A percentile compares a stretch with the other conserved stretches of the same genome.
Evolutionary conservation across 2,888 invertebrate genomes (phyloP).

Genomic region (Poecilus cupreus): DNA sequence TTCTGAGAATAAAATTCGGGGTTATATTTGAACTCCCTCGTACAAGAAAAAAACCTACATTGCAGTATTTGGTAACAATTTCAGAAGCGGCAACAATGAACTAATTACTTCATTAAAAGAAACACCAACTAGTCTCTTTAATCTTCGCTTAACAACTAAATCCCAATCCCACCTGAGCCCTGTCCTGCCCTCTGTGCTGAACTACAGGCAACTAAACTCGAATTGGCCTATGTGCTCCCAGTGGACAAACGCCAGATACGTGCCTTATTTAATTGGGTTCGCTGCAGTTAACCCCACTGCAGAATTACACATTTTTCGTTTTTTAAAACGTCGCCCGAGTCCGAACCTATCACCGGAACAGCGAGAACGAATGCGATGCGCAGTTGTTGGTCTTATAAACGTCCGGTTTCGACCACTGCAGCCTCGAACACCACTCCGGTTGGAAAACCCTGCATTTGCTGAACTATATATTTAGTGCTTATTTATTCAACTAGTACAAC

Average conservation of each 20-base stretch:
- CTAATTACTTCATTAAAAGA: conserved; percentile 16
- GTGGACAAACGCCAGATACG: conserved; percentile 36
- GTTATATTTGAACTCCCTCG: no score
- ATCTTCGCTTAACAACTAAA: conserved; percentile 18
- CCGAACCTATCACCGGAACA: conserved; percentile 2
- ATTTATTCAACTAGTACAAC: no score
- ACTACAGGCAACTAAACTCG: conserved; percentile 33
- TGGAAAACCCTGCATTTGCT: no score
- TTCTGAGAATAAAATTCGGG: no score
- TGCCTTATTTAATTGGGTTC: conserved; percentile 32
- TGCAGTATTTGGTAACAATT: no score
- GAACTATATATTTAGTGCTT: no score
- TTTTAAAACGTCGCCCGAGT: not conserved
- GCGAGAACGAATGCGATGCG: conserved; percentile 1
- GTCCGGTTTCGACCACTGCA: no score
- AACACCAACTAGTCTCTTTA: conserved; percentile 6
- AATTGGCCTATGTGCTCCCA: conserved; percentile 25
- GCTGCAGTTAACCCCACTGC: conserved; percentile 28
- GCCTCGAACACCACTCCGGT: no score
- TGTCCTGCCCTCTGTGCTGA: not conserved
- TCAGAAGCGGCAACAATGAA: not conserved
- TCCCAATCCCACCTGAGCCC: conserved; percentile 21
- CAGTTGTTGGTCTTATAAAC: not conserved
- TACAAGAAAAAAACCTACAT: no score
- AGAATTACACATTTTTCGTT: conserved; percentile 10